Evolutionary conservation across 2,797 vertebrate species (phyloP).

Genomic region (Basileuterus tristriatus): DNA sequence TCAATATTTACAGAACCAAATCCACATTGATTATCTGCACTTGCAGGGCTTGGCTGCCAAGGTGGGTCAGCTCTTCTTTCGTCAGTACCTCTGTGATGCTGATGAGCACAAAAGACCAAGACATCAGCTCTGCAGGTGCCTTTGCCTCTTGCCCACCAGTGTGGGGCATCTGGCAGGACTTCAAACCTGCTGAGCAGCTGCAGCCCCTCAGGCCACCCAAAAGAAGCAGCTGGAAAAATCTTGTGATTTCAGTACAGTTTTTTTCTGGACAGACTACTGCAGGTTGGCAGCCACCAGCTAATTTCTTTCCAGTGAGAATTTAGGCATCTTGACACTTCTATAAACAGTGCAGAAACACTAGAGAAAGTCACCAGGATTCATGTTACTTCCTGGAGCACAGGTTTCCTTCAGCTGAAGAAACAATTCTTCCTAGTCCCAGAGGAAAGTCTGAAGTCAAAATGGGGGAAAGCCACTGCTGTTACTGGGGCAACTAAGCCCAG

Average conservation of each 20-base stretch:
- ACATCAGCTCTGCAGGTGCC: background rate
- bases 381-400: background rate
- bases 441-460: background rate
- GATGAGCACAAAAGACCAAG: background rate
- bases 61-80: background rate
- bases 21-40: background rate
- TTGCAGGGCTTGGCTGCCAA: background rate
- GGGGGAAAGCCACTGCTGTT: background rate
- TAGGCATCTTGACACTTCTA: background rate
- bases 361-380: background rate
- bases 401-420: background rate
- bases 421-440: background rate
- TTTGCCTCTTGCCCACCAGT: background rate
- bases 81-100: rapidly evolving
- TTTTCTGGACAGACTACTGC: background rate
- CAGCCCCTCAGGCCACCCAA: background rate
- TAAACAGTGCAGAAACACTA: background rate
- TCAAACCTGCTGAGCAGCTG: background rate
- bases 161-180: background rate
- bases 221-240: background rate
- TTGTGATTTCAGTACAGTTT: background rate
- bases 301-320: background rate
- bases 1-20: conserved; percentile 32
- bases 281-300: background rate
- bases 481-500: background rate